phyloP scores from a whole-genome alignment of 2,888 invertebrate genomes.

The Patella depressa region DNA sequence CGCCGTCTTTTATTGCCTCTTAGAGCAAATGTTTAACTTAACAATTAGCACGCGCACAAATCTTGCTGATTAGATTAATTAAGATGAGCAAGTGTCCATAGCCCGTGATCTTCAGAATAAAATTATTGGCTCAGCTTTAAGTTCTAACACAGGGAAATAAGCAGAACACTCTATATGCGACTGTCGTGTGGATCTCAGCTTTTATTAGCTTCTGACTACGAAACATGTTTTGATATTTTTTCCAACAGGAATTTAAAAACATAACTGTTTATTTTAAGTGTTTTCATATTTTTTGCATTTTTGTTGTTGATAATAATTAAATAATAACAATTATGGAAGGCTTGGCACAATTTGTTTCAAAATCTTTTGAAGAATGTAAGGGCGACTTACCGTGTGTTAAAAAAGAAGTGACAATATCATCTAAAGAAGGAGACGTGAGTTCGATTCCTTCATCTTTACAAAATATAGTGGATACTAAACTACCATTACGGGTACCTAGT shows the following conservation, averaged over 20 bases:
- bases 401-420: neutral
- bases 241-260: too few relatives aligned
- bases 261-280: too few relatives aligned
- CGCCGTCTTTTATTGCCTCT: constrained; percentile 1
- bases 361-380: constrained; percentile 58
- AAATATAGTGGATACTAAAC: neutral
- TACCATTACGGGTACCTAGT: neutral
- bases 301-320: neutral
- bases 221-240: too few relatives aligned
- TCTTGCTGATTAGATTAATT: constrained; percentile 35
- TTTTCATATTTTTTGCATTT: too few relatives aligned
- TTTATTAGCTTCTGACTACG: too few relatives aligned
- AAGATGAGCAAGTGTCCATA: neutral
- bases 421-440: neutral
- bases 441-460: neutral
- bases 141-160: too few relatives aligned
- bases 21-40: constrained; percentile 33
- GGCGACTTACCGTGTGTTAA: neutral
- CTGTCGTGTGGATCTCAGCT: too few relatives aligned
- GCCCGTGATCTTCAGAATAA: too few relatives aligned
- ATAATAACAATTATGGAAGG: constrained; percentile 51
- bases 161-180: too few relatives aligned
- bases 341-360: constrained; percentile 61
- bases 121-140: too few relatives aligned
- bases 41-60: constrained; percentile 36